phyloP scores from a whole-genome alignment of 2,888 invertebrate species.

The Acleris laterana region DNA sequence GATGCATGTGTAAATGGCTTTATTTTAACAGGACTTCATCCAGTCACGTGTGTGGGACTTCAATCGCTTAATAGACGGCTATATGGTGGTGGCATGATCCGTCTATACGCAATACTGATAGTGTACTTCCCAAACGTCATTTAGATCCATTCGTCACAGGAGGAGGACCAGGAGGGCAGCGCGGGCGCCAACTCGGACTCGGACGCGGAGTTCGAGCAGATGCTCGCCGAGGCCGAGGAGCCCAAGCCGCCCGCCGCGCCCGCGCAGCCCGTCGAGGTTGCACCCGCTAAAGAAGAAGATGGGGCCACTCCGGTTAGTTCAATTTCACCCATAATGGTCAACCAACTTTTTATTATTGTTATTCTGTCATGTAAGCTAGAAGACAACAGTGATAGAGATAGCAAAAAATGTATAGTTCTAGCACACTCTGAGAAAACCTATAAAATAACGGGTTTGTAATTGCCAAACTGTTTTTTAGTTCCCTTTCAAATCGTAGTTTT shows the following conservation, averaged over 20 bases:
- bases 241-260: slow-evolving; percentile 74
- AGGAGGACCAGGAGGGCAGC: slow-evolving; percentile 92
- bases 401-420: too few relatives aligned
- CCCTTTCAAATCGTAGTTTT: too few relatives aligned
- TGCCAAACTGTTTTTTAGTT: too few relatives aligned
- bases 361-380: too few relatives aligned
- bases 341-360: too few relatives aligned
- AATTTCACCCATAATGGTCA: too few relatives aligned
- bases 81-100: slow-evolving; percentile 1
- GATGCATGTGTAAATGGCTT: too few relatives aligned
- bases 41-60: background rate
- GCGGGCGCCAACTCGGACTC: slow-evolving; percentile 94
- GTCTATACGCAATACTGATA: background rate
- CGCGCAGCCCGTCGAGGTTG: slow-evolving; percentile 52
- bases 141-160: slow-evolving; percentile 68
- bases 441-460: too few relatives aligned
- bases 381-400: too few relatives aligned
- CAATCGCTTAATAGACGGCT: background rate
- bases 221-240: slow-evolving; percentile 96
- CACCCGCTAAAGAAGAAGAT: slow-evolving; percentile 67
- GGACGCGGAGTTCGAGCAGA: slow-evolving; percentile 99
- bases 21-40: too few relatives aligned
- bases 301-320: slow-evolving; percentile 62
- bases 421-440: too few relatives aligned
- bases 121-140: slow-evolving; percentile 21